A percentile compares a stretch with the other conserved stretches of the same genome.
Evolutionary conservation across 2,797 vertebrate species (phyloP).

Genomic region (Schizothorax lantsangensis): DNA sequence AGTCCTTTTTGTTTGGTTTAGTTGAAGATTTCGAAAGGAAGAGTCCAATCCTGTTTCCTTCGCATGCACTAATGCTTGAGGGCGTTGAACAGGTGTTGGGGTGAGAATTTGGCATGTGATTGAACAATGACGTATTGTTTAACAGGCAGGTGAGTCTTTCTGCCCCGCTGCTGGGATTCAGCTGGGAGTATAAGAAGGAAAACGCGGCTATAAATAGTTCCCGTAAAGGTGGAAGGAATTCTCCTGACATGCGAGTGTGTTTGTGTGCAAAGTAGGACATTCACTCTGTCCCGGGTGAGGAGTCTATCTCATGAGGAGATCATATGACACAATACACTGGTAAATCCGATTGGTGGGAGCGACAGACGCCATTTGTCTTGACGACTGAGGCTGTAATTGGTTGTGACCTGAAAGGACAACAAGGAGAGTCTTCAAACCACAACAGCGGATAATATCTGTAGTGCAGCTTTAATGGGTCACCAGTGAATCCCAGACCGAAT

Average conservation of each 20-base stretch:
- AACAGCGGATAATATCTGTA: neutral
- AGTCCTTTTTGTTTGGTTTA: conserved; percentile 13
- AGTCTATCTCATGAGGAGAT: conserved; percentile 57
- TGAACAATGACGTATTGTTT: neutral
- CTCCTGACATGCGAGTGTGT: conserved; percentile 43
- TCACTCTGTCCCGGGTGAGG: conserved; percentile 48
- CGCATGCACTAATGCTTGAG: conserved; percentile 3
- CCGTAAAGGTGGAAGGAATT: conserved; percentile 65
- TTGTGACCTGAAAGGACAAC: conserved; percentile 50
- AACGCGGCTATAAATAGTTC: conserved; percentile 68
- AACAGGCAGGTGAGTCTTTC: conserved; percentile 31
- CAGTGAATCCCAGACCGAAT: neutral
- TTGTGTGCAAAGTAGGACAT: conserved; percentile 23
- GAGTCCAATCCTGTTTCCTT: conserved; percentile 2
- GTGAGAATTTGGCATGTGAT: conserved; percentile 27
- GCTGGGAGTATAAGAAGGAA: conserved; percentile 58
- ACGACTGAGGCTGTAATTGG: conserved; percentile 58
- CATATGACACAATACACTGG: conserved; percentile 57
- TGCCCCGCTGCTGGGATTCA: conserved; percentile 28
- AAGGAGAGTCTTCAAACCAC: conserved; percentile 10
- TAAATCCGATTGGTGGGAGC: conserved; percentile 59
- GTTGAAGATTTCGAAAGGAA: conserved; percentile 18
- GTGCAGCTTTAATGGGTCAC: neutral
- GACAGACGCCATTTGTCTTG: conserved; percentile 35
- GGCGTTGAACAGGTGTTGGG: conserved; percentile 29